Percentiles rank a stretch among this genome's conserved stretches.
These are phyloP conservation scores for Echinometra lucunter DNA, from an alignment of 53 echinoderm and acorn worm genomes.

Conservation along the genomic window DNA sequence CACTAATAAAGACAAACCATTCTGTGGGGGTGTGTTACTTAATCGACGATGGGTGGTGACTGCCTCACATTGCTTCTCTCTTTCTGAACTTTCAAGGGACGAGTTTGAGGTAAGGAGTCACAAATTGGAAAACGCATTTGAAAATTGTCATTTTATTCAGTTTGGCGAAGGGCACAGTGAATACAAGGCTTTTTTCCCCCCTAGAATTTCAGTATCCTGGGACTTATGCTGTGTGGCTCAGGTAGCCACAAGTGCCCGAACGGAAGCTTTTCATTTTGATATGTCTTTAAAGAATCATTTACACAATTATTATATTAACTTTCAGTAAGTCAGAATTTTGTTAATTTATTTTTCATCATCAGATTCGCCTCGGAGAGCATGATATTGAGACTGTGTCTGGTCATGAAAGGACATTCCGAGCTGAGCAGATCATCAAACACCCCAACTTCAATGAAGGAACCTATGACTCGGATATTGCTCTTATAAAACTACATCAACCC, in stretches of 20 bases:
- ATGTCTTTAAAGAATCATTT: too few relatives aligned
- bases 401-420: slow-evolving; percentile 74
- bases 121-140: too few relatives aligned
- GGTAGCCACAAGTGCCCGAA: too few relatives aligned
- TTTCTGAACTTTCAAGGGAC: background rate
- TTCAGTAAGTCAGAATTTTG: background rate
- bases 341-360: background rate
- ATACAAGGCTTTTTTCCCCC: too few relatives aligned
- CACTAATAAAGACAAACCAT: slow-evolving; percentile 64
- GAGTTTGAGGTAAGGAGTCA: slow-evolving; percentile 65
- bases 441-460: slow-evolving; percentile 83
- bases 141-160: too few relatives aligned
- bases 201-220: too few relatives aligned
- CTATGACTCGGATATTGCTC: slow-evolving; percentile 90
- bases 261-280: too few relatives aligned
- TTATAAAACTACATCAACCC: slow-evolving; percentile 86
- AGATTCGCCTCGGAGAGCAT: slow-evolving; percentile 86
- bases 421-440: slow-evolving; percentile 80
- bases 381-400: slow-evolving; percentile 74
- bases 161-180: too few relatives aligned
- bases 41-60: slow-evolving; percentile 91
- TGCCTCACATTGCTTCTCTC: slow-evolving; percentile 90
- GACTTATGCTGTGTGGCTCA: too few relatives aligned
- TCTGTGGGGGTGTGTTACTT: slow-evolving; percentile 91
- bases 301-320: too few relatives aligned